Percentiles rank a stretch among this genome's conserved stretches.
Evolutionary conservation across 2,113 vertebrate genomes (phyloP).

Genomic region (Pollimyrus isidori): DNA sequence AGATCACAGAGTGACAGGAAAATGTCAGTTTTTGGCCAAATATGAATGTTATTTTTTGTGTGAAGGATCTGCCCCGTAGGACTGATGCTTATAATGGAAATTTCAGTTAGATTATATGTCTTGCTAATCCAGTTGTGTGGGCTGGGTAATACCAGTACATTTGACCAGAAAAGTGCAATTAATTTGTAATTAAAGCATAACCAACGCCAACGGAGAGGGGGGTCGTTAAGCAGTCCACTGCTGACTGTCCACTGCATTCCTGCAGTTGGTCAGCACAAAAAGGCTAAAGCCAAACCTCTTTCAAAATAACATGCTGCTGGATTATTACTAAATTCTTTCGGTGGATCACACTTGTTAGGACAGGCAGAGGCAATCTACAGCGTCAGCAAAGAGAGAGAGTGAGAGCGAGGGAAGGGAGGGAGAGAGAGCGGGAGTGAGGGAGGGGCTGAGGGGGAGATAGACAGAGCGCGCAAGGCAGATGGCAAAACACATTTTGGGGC

Average conservation of each 20-base stretch:
- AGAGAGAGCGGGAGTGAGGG: constrained; percentile 15
- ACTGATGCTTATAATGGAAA: background rate
- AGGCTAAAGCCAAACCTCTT: constrained; percentile 54
- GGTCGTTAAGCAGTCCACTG: constrained; percentile 4
- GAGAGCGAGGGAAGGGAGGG: constrained; percentile 16
- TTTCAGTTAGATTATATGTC: background rate
- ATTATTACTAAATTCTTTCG: constrained; percentile 64
- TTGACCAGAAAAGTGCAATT: background rate
- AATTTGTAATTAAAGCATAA: background rate
- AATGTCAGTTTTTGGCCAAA: background rate
- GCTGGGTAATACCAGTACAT: background rate
- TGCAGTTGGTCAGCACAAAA: constrained; percentile 47
- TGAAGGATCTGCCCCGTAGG: background rate
- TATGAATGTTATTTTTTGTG: background rate
- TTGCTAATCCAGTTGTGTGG: background rate
- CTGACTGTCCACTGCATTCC: constrained; percentile 55
- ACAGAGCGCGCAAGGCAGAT: constrained; percentile 27
- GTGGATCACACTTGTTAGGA: constrained; percentile 62
- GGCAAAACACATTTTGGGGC: constrained; percentile 51
- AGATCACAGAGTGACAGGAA: background rate
- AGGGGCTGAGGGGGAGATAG: constrained; percentile 19
- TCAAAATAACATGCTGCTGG: constrained; percentile 48
- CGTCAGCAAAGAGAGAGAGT: constrained; percentile 47
- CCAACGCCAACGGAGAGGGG: background rate
- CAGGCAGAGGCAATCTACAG: constrained; percentile 48